Conservation (phyloP, 2,113 vertebrate genomes). For the Rhizomys pruinosus region DNA sequence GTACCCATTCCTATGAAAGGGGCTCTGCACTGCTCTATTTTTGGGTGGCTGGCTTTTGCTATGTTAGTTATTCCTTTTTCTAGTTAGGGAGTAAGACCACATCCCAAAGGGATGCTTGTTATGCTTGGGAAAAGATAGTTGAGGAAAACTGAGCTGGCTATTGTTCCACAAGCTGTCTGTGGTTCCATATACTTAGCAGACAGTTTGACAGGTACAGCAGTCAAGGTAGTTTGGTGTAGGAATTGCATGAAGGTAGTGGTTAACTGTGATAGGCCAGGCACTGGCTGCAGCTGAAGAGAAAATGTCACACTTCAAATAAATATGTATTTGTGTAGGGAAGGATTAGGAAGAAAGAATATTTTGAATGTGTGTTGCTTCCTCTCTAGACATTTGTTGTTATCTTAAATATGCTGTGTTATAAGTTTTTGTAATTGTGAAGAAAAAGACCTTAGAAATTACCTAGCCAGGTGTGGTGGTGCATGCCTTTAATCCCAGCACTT, state of each 20-base stretch:
- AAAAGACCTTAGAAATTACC: background rate
- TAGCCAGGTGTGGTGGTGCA: too few relatives aligned
- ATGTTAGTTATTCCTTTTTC: background rate
- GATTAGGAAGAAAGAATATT: background rate
- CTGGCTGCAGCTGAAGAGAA: background rate
- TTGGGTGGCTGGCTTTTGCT: background rate
- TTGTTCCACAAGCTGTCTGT: background rate
- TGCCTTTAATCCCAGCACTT: too few relatives aligned
- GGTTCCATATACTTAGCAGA: background rate
- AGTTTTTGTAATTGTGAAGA: conserved; percentile 4
- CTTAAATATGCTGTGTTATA: background rate
- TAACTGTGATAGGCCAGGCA: background rate
- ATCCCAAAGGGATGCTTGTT: background rate
- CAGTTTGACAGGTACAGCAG: background rate
- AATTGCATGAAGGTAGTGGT: background rate
- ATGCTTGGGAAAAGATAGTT: background rate
- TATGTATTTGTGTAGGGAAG: background rate
- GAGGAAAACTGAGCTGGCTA: background rate
- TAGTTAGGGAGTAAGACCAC: background rate
- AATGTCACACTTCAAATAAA: too few relatives aligned
- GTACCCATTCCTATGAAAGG: background rate
- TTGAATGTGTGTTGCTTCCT: background rate
- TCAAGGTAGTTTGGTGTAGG: background rate
- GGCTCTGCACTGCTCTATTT: background rate
- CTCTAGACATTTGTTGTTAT: background rate